Conservation (phyloP, 2,888 invertebrate species). For the Drosophila niveifrons region DNA sequence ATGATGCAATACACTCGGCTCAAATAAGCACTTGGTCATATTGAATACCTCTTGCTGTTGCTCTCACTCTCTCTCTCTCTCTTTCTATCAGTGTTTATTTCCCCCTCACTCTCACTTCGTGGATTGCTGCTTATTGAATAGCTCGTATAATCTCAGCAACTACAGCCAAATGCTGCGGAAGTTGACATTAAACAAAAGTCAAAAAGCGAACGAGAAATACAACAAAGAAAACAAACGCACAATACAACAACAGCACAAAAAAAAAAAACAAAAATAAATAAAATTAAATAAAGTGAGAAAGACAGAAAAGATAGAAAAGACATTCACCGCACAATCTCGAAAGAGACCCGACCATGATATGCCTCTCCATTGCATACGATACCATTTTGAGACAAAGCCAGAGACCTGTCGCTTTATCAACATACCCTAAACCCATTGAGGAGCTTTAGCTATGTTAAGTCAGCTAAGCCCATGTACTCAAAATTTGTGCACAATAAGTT, state of each 20-base stretch:
- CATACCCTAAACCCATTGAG: conserved; percentile 1
- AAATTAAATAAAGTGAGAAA: conserved; percentile 46
- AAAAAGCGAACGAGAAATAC: conserved; percentile 22
- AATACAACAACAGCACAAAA: conserved; percentile 26
- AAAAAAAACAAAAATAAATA: conserved; percentile 53
- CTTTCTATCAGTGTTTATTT: too few relatives aligned
- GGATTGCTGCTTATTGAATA: conserved; percentile 25
- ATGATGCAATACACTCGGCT: conserved; percentile 54
- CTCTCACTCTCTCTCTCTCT: conserved; percentile 13
- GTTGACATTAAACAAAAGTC: conserved; percentile 58
- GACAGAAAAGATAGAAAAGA: conserved; percentile 19
- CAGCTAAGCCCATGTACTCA: too few relatives aligned
- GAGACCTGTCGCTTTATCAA: conserved; percentile 23
- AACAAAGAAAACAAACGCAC: conserved; percentile 31
- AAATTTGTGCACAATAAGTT: too few relatives aligned
- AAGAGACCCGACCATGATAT: conserved; percentile 18
- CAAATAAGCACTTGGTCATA: conserved; percentile 34
- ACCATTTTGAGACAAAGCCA: conserved; percentile 14
- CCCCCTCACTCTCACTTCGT: conserved; percentile 5
- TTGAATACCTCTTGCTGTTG: conserved; percentile 20
- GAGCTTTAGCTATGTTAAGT: not conserved
- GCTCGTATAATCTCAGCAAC: conserved; percentile 20
- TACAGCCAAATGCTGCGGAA: conserved; percentile 49
- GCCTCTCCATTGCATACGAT: conserved; percentile 23
- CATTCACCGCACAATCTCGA: conserved; percentile 27